Base-by-base conservation (phyloP, 2,888 invertebrate genomes). In the Diaperis boleti region DNA sequence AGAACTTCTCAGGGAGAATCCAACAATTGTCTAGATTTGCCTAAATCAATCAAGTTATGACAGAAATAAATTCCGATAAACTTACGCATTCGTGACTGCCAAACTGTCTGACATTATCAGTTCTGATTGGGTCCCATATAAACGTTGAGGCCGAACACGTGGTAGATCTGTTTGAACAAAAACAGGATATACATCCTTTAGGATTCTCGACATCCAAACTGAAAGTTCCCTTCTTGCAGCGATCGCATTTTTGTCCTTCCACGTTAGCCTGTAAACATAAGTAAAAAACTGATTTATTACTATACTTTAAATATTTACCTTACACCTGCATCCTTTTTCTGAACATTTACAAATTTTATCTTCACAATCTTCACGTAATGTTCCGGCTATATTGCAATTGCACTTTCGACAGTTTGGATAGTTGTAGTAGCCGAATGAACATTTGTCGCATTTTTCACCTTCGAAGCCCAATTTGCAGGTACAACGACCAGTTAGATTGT, bases 151-250 rank as follows among this genome's bases (percentile, higher is more conserved):
- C 94, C 26, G 85, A 83, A 80, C 98, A 98, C 54, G 86, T 85
- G 2, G 88, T 85, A 45, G 92, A 91, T 73, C 95, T 86, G 0
- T 92, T 94, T 82, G 98, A 99, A 83, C 98, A 99, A 85, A 96
- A 98, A 81, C 98, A 99, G 62, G 91, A 89, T 0, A 95, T 95
- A 80, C 98, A 99, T 4, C 98, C 98, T 54, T 87, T 87, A 0
- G 91, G 88, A 80, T 93, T 95, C 39, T 88, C 86, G 0, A 81
- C 82, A 0, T 92, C 87, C 15, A 98, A 82, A 0, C 96, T 95
- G 80, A 98, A 98, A 0, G 95, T 92, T 13, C 94, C 92, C 33
- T 89, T 86, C 69, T 88, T 87, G 81, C 98, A 99, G 10, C 84
- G 81, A 75, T 92, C 88, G 79, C 98, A 99, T 70, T 91, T 90